Conservation (phyloP, 2,113 vertebrate genomes). For the Prietella phreatophila region DNA sequence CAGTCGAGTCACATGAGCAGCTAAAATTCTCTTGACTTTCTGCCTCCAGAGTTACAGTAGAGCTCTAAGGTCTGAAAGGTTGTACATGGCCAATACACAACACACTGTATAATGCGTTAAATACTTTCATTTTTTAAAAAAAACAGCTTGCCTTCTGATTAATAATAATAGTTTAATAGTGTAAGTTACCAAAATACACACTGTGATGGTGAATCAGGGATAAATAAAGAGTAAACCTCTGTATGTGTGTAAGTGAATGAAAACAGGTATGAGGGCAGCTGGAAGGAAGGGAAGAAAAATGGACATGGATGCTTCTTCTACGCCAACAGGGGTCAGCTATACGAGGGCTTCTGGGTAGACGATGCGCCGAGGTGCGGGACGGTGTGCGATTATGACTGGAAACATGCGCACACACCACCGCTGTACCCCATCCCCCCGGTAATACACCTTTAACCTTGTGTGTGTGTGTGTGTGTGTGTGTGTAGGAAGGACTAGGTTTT, state of each 20-base stretch:
- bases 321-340: constrained; percentile 78
- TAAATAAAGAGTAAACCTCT: background rate
- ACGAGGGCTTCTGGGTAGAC: constrained; percentile 84
- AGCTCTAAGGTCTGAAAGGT: background rate
- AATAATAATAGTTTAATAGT: background rate
- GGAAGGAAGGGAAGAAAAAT: constrained; percentile 82
- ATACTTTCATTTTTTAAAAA: background rate
- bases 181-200: background rate
- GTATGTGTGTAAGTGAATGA: constrained; percentile 68
- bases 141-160: background rate
- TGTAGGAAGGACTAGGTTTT: background rate
- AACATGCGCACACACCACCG: constrained; percentile 69
- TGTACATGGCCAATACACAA: background rate
- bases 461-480: background rate
- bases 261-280: constrained; percentile 84
- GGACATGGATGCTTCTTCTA: constrained; percentile 81
- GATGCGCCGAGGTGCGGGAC: constrained; percentile 82
- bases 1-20: too few species aligned
- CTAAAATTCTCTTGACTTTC: too few species aligned
- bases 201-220: background rate
- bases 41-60: background rate
- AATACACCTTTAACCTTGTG: constrained; percentile 53
- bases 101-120: background rate
- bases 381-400: constrained; percentile 76
- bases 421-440: constrained; percentile 86